phyloP scores from a whole-genome alignment of 2,797 vertebrate genomes.

The Semotilus atromaculatus region DNA sequence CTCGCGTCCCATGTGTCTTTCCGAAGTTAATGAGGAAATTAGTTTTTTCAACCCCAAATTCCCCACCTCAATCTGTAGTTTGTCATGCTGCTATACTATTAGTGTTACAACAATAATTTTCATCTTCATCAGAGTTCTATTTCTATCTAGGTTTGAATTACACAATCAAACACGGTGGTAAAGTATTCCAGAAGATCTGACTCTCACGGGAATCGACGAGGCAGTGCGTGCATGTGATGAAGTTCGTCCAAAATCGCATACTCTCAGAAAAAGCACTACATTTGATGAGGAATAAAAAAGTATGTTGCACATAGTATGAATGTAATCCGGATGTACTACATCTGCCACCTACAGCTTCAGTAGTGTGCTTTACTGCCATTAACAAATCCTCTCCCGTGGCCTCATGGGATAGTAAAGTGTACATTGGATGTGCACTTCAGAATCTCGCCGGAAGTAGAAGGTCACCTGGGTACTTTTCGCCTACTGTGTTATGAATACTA shows the following conservation, averaged over 20 bases:
- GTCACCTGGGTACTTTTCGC: background rate
- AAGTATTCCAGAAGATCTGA: conserved; percentile 2
- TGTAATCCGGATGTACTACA: background rate
- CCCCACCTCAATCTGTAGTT: conserved; percentile 57
- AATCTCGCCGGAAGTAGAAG: background rate
- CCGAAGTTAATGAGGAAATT: conserved; percentile 55
- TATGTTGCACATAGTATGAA: background rate
- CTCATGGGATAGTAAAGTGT: conserved; percentile 3
- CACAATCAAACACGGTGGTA: conserved; percentile 22
- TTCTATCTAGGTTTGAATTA: conserved; percentile 40
- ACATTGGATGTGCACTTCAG: background rate
- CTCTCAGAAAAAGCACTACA: too few relatives aligned
- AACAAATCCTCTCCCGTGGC: background rate
- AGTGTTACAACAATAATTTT: conserved; percentile 44
- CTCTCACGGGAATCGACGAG: background rate
- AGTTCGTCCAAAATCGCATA: background rate
- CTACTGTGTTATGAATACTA: background rate
- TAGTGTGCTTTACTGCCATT: background rate
- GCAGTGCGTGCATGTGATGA: background rate
- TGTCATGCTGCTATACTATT: conserved; percentile 38
- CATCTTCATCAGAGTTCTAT: conserved; percentile 44
- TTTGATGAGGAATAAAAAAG: background rate
- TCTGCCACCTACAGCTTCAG: background rate
- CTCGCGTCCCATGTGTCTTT: conserved; percentile 51
- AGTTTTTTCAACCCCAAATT: conserved; percentile 57